Base-by-base conservation (phyloP, 2,113 vertebrate species). In the Nipponia nippon region DNA sequence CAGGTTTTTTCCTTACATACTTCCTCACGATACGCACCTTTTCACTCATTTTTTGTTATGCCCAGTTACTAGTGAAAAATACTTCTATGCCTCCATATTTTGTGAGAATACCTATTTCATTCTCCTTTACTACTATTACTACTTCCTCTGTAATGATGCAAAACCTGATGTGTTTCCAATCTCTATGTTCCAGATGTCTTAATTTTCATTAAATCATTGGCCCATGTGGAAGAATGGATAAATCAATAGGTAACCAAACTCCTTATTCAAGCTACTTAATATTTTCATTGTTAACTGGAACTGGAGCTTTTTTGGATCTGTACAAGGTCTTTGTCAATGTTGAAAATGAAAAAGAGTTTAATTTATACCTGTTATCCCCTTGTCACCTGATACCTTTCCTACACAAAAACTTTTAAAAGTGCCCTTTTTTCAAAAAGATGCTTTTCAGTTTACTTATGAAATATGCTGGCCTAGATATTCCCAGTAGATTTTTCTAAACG, bases 171-270 rank as follows among this genome's bases (percentile, higher is more conserved):
- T 1, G 0, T 66, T 88, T 89, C 25, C 76, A 26, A 4, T 52
- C 46, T 75, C 22, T 52, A 6, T 38, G 42, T 56, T 83, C 79
- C 77, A 75, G 44, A 50, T 87, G 26, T 65, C 73, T 59, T 92
- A 46, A 50, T 90, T 94, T 77, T 50, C 15, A 72, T 44, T 78
- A 92, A 66, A 52, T 53, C 63, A 91, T 89, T 90, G 55, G 47
- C 47, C 63, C 46, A 69, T n/a, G 62, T 47, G 83, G 69, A 92
- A 87, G 61, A 95, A 87, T 77, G 56, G 26, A 81, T 67, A 88
- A 94, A 96, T 95, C 90, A 56, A 80, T 81, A 94, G 63, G 29
- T 65, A 58, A 83, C 66, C 63, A 59, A 93, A 71, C 42, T 76
- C 38, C 52, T 78, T 73, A 42, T 80, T 69, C 65, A 65, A 67